Evolutionary conservation across 92 coral and sea anemone species (phyloP), one percentile per base, ranked within the genome.

Genomic region (Micromussa lordhowensis): DNA sequence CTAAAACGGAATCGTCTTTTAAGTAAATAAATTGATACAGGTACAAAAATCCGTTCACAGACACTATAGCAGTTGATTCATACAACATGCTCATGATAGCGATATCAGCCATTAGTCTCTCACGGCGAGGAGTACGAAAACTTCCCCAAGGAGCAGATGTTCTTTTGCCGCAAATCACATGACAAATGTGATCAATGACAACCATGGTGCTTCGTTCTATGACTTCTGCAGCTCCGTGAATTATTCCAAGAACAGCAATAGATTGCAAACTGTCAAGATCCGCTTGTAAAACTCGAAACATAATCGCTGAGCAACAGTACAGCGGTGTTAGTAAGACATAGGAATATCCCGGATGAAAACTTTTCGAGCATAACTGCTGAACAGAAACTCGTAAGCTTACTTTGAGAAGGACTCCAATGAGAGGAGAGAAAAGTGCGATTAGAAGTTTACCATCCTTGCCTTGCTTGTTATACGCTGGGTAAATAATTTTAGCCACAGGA

Each of bases 61-160:
- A 38, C 49, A 86, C 83, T 12, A 86, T 77, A 68, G 83, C 51
- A 40, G 77, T 63, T 78, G 89, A 86, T 77, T 86, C 89, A 63
- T 22, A 68, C 31, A 86, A 40, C 89, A 86, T 86, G 84, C 91
- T 88, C 87, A 88, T 71, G n/a, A 88, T 88, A 58, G 86, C 74
- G 86, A 88, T 69, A 57, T 88, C 91, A 58, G 91, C 86, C 80
- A 69, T 69, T 3, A 88, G 87, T 70, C 91, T 44, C 69, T 88
- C 91, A 32, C 91, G 73, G 80, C 82, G 87, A 81, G 91, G 91
- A 81, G 86, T 69, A 34, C 91, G 87, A 69, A 87, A 87, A 80
- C 69, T 24, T 70, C 91, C 90, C 85, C 91, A 87, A 80, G 86
- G 54, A 63, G 82, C 82, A 36, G 40, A 61, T 49, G 26, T 75